phyloP scores from a whole-genome alignment of 2,797 vertebrate species.

The Crenichthys baileyi region DNA sequence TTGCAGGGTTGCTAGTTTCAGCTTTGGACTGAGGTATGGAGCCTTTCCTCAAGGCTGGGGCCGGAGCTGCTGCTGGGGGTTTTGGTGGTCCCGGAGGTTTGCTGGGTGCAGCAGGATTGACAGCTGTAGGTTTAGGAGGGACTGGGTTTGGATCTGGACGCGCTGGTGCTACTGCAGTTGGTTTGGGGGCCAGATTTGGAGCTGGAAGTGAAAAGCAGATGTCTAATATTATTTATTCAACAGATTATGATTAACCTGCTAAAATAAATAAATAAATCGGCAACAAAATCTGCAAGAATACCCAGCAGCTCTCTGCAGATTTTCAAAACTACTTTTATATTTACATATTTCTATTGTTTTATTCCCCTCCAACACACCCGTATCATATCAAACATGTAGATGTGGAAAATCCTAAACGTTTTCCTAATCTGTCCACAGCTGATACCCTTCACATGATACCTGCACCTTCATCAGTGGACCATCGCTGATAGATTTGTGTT shows the following conservation, averaged over 20 bases:
- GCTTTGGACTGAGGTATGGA: constrained; percentile 29
- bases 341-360: too few relatives aligned
- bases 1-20: constrained; percentile 9
- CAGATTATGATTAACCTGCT: not conserved
- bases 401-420: too few relatives aligned
- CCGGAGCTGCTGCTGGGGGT: constrained; percentile 7
- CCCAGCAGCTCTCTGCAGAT: too few relatives aligned
- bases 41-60: constrained; percentile 52
- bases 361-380: too few relatives aligned
- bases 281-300: too few relatives aligned
- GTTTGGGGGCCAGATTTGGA: constrained; percentile 58
- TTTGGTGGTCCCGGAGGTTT: constrained; percentile 26
- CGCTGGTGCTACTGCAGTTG: not conserved
- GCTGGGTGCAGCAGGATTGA: constrained; percentile 1
- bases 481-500: not conserved
- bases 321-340: too few relatives aligned
- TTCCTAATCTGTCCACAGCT: too few relatives aligned
- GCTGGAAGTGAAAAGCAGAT: constrained; percentile 31
- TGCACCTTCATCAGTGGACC: not conserved
- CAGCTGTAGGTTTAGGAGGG: constrained; percentile 27
- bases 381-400: too few relatives aligned
- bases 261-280: not conserved
- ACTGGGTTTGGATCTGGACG: constrained; percentile 20
- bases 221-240: not conserved
- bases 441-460: too few relatives aligned